These are phyloP conservation scores for Salvelinus namaycush DNA, from an alignment of 2,113 vertebrate species.

Conservation along the genomic window DNA sequence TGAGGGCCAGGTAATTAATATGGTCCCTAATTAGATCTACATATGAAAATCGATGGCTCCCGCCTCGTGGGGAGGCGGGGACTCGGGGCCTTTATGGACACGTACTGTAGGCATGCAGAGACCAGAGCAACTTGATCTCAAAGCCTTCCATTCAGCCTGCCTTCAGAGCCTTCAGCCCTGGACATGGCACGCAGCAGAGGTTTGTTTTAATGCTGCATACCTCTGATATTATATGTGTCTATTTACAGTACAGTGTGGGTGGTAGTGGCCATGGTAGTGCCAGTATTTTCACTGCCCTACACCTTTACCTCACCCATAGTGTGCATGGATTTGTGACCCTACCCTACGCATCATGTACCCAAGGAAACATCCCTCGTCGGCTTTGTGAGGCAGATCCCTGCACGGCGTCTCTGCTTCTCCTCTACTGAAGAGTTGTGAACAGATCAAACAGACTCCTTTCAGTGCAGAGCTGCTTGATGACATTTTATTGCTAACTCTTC, in stretches of 20 bases:
- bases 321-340: neutral
- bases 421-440: neutral
- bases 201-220: conserved; percentile 26
- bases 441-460: conserved; percentile 18
- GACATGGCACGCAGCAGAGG: conserved; percentile 4
- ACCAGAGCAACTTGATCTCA: conserved; percentile 13
- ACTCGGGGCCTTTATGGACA: conserved; percentile 24
- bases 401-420: neutral
- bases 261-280: neutral
- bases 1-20: conserved; percentile 71
- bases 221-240: conserved; percentile 25
- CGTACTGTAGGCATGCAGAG: neutral
- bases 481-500: neutral
- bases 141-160: conserved; percentile 26
- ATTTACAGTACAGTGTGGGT: conserved; percentile 15
- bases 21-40: conserved; percentile 71
- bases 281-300: neutral
- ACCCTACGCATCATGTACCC: neutral
- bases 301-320: neutral
- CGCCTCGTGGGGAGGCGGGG: conserved; percentile 17
- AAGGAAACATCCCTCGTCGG: neutral
- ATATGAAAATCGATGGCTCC: conserved; percentile 67
- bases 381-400: neutral
- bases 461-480: conserved; percentile 3
- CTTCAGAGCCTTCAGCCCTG: neutral